These are phyloP conservation scores for Gavia stellata DNA, from an alignment of 2,113 vertebrate species.

Conservation along the genomic window DNA sequence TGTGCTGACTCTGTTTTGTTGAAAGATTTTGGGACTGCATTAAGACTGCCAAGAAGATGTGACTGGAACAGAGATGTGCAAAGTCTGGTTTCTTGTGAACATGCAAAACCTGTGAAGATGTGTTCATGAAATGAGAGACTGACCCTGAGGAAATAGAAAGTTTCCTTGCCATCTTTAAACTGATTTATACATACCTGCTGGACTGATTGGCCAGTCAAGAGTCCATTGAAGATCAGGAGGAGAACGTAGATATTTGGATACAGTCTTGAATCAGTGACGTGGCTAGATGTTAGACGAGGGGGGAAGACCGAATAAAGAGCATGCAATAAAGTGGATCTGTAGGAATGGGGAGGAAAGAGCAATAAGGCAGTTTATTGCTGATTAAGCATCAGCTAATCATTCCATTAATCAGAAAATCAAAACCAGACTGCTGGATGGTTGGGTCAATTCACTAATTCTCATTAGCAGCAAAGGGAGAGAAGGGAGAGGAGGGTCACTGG, in stretches of 20 bases:
- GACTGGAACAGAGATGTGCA: background rate
- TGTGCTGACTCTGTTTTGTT: background rate
- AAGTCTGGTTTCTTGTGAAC: background rate
- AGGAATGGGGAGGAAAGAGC: background rate
- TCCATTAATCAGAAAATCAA: slow-evolving; percentile 38
- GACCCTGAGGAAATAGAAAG: background rate
- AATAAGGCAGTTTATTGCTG: background rate
- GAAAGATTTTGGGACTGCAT: background rate
- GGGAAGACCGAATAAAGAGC: background rate
- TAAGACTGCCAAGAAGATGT: background rate
- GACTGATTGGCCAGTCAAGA: background rate
- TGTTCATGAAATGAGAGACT: background rate
- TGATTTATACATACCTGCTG: background rate
- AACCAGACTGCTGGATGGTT: background rate
- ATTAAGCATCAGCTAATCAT: slow-evolving; percentile 17
- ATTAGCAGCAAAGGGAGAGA: background rate
- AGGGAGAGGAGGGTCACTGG: background rate
- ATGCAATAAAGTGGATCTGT: background rate
- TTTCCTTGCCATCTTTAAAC: background rate
- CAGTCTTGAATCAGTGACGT: background rate
- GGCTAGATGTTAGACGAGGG: background rate
- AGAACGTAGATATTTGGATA: background rate
- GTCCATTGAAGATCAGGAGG: background rate
- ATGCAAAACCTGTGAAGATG: background rate
- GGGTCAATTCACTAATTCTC: slow-evolving; percentile 3